phyloP scores from a whole-genome alignment of 2,797 vertebrate species.

The Lacerta bilineata region DNA sequence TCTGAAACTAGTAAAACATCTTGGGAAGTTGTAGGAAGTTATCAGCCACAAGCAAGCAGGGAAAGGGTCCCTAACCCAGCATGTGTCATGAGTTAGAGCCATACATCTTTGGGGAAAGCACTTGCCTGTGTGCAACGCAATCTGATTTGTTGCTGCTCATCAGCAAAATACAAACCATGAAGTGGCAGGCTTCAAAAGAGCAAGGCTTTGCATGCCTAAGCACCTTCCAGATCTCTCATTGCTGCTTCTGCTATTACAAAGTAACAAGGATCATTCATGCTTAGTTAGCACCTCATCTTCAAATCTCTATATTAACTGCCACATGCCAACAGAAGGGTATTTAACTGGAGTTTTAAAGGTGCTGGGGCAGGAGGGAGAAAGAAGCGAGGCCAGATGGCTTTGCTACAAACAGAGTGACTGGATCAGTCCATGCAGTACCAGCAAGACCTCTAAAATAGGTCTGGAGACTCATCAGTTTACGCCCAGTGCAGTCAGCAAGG shows the following conservation, averaged over 20 bases:
- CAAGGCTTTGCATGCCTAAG: slow-evolving; percentile 3
- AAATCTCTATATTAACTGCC: not conserved
- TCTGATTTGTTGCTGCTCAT: not conserved
- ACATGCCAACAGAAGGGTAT: not conserved
- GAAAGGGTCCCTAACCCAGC: not conserved
- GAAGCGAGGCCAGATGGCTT: slow-evolving; percentile 4
- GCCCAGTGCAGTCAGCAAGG: not conserved
- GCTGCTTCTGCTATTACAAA: not conserved
- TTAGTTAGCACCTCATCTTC: slow-evolving; percentile 2
- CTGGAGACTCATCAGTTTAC: not conserved
- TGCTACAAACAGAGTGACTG: slow-evolving; percentile 17
- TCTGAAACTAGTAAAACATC: slow-evolving; percentile 29
- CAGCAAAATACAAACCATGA: slow-evolving; percentile 16
- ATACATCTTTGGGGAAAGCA: not conserved
- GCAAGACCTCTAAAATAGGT: not conserved
- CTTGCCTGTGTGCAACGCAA: slow-evolving; percentile 23
- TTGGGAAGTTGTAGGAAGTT: slow-evolving; percentile 24
- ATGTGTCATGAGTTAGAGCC: slow-evolving; percentile 3
- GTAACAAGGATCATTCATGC: slow-evolving; percentile 17
- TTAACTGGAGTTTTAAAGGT: slow-evolving; percentile 13
- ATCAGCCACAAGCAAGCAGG: slow-evolving; percentile 33
- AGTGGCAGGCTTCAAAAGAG: slow-evolving; percentile 3
- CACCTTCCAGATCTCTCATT: not conserved
- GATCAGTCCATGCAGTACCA: not conserved
- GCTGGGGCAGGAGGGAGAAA: slow-evolving; percentile 9